Evolutionary conservation across 2,888 invertebrate species (phyloP).

Genomic region (Trachelus tabidus): DNA sequence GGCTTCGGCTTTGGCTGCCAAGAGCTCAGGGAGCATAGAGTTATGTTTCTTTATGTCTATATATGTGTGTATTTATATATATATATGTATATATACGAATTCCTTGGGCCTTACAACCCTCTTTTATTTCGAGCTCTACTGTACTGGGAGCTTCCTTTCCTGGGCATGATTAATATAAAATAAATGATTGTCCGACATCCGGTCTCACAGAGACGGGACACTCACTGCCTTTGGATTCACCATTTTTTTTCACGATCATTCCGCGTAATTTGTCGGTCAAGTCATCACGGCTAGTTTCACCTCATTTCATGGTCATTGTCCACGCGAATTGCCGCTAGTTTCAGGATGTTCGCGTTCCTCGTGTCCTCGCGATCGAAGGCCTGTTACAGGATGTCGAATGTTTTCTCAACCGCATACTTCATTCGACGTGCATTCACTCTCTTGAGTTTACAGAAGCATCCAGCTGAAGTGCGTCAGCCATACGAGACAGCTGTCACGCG

Average conservation of each 20-base stretch:
- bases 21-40: background rate
- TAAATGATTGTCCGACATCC: constrained; percentile 64
- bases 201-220: constrained; percentile 55
- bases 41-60: background rate
- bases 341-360: constrained; percentile 1
- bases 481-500: background rate
- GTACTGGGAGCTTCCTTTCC: constrained; percentile 45
- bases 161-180: constrained; percentile 63
- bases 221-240: constrained; percentile 41
- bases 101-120: constrained; percentile 29
- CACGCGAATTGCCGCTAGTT: constrained; percentile 52
- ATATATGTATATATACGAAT: constrained; percentile 25
- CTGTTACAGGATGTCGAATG: background rate
- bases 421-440: background rate
- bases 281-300: constrained; percentile 62
- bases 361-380: constrained; percentile 2
- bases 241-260: constrained; percentile 53
- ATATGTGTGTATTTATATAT: background rate
- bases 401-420: background rate
- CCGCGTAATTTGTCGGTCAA: constrained; percentile 63
- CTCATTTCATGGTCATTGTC: constrained; percentile 64
- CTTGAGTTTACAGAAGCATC: background rate
- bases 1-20: background rate
- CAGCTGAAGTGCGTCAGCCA: background rate
- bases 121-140: constrained; percentile 7